Evolutionary conservation across 2,113 vertebrate genomes (phyloP).

Genomic region (Suricata suricatta): DNA sequence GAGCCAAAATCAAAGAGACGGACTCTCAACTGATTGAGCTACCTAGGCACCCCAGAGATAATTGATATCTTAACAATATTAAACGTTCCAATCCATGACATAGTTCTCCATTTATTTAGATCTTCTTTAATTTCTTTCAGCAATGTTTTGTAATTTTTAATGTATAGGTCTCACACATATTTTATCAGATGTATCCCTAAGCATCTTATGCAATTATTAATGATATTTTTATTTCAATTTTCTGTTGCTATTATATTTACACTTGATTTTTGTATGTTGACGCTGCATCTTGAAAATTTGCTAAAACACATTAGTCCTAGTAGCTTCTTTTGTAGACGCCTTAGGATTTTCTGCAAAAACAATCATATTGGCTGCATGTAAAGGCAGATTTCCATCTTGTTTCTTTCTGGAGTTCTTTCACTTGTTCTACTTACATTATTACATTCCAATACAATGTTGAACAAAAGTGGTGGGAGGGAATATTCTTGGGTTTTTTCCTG

Average conservation of each 20-base stretch:
- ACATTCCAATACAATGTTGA: not conserved
- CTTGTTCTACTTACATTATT: not conserved
- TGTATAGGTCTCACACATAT: not conserved
- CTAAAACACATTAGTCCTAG: not conserved
- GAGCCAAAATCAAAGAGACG: too few species aligned
- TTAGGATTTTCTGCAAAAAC: not conserved
- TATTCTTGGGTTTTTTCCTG: not conserved
- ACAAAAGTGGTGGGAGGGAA: not conserved
- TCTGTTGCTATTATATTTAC: not conserved
- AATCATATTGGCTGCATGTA: not conserved
- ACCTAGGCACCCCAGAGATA: too few species aligned
- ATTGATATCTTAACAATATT: too few species aligned
- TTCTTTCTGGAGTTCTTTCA: not conserved
- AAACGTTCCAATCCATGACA: not conserved
- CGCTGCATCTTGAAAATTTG: not conserved
- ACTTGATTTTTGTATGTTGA: not conserved
- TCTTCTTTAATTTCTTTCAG: not conserved
- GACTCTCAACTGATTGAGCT: too few species aligned
- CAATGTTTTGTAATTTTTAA: not conserved
- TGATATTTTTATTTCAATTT: not conserved
- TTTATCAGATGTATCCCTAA: not conserved
- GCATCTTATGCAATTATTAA: not conserved
- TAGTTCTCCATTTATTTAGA: not conserved
- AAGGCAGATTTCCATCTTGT: not conserved
- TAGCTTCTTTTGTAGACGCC: not conserved